phyloP scores from a whole-genome alignment of 2,797 vertebrate species.

The Erethizon dorsatum region DNA sequence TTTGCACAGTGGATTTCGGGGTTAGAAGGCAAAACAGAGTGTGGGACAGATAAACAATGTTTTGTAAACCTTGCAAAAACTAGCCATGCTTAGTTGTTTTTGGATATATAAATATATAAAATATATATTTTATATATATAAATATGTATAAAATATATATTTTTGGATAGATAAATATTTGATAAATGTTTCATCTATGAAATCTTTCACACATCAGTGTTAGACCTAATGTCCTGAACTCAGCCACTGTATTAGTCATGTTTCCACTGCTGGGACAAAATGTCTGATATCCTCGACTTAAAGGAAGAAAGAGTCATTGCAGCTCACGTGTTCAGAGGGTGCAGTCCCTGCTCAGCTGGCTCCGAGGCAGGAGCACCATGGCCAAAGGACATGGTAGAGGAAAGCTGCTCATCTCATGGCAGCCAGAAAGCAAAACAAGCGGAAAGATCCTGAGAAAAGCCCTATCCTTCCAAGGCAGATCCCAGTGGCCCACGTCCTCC shows the following conservation, averaged over 20 bases:
- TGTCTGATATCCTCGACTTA: background rate
- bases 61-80: background rate
- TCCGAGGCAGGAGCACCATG: background rate
- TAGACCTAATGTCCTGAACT: background rate
- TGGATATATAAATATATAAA: no score
- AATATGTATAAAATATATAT: no score
- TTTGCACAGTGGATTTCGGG: background rate
- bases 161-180: background rate
- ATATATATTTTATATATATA: no score
- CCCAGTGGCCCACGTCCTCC: background rate
- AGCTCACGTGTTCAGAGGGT: background rate
- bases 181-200: background rate
- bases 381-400: background rate
- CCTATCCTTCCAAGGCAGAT: background rate
- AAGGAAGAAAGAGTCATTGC: background rate
- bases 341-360: background rate
- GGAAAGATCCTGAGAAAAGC: background rate
- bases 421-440: background rate
- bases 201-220: background rate
- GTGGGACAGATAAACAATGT: background rate
- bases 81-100: background rate
- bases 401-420: background rate
- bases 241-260: background rate
- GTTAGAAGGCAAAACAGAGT: background rate
- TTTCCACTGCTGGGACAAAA: background rate